Conservation (phyloP, 2,113 vertebrate genomes). For the Nothoprocta perdicaria region DNA sequence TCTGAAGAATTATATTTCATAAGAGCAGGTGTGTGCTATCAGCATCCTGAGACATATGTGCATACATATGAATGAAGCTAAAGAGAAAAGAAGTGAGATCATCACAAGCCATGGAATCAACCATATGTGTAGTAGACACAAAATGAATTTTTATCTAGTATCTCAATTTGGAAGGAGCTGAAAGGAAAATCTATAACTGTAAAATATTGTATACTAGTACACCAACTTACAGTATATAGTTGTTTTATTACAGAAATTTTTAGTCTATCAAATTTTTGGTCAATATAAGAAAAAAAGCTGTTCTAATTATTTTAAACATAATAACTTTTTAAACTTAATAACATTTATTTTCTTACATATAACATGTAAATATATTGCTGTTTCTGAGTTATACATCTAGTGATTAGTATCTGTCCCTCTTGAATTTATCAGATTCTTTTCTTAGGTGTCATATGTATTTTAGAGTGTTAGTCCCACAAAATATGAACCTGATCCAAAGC, state of each 20-base stretch:
- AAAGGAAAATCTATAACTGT: not conserved
- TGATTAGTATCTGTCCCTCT: not conserved
- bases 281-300: not conserved
- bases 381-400: not conserved
- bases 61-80: not conserved
- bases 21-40: not conserved
- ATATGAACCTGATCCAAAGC: not conserved
- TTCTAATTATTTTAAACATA: not conserved
- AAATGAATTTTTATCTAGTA: not conserved
- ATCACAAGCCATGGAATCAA: not conserved
- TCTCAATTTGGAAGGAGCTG: not conserved
- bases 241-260: not conserved
- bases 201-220: not conserved
- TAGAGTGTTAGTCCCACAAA: not conserved
- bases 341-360: not conserved
- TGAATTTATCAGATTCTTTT: not conserved
- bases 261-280: not conserved
- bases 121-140: fast-evolving
- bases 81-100: not conserved
- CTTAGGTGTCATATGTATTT: not conserved
- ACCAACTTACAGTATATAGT: not conserved
- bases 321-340: too few relatives aligned
- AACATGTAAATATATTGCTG: not conserved
- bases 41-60: not conserved
- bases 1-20: not conserved